Evolutionary conservation across 2,113 vertebrate species (phyloP).

Genomic region (Platichthys stellatus): DNA sequence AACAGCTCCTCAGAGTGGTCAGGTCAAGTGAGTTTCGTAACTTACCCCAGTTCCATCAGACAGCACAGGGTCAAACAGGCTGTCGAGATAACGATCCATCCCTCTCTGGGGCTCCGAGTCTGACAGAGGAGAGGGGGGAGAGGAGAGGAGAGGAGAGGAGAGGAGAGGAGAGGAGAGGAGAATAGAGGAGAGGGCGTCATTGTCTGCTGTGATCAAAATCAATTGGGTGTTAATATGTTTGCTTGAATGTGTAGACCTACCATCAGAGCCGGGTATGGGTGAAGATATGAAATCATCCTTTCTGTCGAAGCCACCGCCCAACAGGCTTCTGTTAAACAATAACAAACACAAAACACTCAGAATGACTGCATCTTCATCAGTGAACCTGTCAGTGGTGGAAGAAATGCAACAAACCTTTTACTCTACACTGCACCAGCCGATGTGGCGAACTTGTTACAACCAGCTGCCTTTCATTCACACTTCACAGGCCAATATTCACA

Average conservation of each 20-base stretch:
- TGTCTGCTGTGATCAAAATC: not conserved
- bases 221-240: conserved; percentile 6
- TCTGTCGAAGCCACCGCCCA: conserved; percentile 84
- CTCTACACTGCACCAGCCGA: not conserved
- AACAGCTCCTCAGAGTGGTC: not conserved
- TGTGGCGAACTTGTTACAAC: too few relatives aligned
- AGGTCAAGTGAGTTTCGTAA: conserved; percentile 27
- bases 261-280: conserved; percentile 66
- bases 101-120: conserved; percentile 83
- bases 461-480: too few relatives aligned
- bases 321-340: conserved; percentile 81
- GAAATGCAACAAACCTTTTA: not conserved
- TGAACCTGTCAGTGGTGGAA: not conserved
- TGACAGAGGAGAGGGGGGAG: conserved; percentile 46
- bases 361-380: not conserved
- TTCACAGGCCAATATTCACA: not conserved
- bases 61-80: conserved; percentile 93
- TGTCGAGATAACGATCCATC: conserved; percentile 95
- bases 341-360: not conserved
- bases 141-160: not conserved
- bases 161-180: not conserved
- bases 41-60: conserved; percentile 89
- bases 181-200: not conserved
- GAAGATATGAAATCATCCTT: conserved; percentile 81
- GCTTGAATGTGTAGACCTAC: not conserved